Conservation (phyloP, 92 coral and sea anemone genomes). For the Phenganax marumi region DNA sequence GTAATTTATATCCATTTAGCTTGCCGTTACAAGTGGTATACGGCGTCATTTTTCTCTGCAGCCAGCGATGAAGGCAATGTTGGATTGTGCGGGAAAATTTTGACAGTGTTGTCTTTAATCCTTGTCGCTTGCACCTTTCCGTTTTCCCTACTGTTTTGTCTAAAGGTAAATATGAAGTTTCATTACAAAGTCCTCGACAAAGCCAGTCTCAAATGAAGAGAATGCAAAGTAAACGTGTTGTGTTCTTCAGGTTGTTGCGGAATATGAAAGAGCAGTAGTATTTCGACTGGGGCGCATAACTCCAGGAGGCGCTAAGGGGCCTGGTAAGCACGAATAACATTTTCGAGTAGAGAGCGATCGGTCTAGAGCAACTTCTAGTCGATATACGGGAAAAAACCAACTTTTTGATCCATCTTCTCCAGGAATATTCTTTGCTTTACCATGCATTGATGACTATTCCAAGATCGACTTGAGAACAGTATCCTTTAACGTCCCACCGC, state of each 20-base stretch:
- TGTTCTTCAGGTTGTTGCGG: conserved; percentile 72
- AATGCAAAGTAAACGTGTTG: background rate
- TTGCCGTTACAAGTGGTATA: background rate
- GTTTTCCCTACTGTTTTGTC: conserved; percentile 85
- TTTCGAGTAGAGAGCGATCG: background rate
- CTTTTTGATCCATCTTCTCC: background rate
- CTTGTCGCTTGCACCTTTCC: conserved; percentile 78
- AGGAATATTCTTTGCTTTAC: conserved; percentile 89
- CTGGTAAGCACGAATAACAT: conserved; percentile 60
- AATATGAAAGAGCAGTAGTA: conserved; percentile 93
- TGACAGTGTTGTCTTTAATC: conserved; percentile 72
- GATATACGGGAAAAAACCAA: background rate
- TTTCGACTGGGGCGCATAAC: conserved; percentile 88
- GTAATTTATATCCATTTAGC: background rate
- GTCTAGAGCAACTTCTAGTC: background rate
- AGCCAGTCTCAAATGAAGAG: background rate
- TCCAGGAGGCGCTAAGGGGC: conserved; percentile 95
- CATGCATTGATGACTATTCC: conserved; percentile 78
- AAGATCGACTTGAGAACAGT: conserved; percentile 90
- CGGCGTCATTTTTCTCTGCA: conserved; percentile 1
- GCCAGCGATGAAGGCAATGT: conserved; percentile 42
- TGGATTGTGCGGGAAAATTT: conserved; percentile 76
- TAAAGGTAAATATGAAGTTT: conserved; percentile 65
- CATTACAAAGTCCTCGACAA: background rate
- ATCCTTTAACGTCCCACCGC: conserved; percentile 97